Conservation (phyloP, 2,797 vertebrate genomes). For the Rhabdomys pumilio region DNA sequence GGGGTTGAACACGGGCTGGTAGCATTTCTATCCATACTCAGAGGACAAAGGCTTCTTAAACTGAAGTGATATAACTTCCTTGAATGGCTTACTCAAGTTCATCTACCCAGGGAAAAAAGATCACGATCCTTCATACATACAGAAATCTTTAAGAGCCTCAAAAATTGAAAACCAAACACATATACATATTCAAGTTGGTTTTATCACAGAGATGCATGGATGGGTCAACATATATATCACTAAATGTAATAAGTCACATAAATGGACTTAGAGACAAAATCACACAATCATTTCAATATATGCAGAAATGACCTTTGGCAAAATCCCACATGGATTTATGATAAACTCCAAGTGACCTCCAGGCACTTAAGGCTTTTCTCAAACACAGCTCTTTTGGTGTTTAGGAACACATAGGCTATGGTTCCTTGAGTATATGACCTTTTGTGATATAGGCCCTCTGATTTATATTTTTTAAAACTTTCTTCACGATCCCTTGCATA, state of each 20-base stretch:
- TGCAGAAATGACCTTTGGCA: background rate
- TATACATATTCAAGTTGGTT: background rate
- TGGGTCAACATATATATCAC: too few species aligned
- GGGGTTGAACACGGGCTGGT: too few species aligned
- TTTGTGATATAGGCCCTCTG: background rate
- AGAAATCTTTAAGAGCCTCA: background rate
- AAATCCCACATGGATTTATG: background rate
- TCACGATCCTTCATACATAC: background rate
- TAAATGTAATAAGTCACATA: too few species aligned
- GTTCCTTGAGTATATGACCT: background rate
- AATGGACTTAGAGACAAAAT: too few species aligned
- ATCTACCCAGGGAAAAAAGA: background rate
- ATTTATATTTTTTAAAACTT: slow-evolving; percentile 37
- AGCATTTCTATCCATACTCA: too few species aligned
- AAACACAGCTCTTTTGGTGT: background rate
- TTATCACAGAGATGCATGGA: too few species aligned
- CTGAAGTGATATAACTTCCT: background rate
- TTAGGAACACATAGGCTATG: background rate
- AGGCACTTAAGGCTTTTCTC: background rate
- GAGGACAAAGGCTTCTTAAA: background rate
- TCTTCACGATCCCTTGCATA: background rate
- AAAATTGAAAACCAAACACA: background rate
- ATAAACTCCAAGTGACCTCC: too few species aligned
- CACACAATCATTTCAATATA: background rate
- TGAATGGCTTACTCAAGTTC: background rate